phyloP scores from a whole-genome alignment of 2,797 vertebrate species.

The Rhinichthys osculus region DNA sequence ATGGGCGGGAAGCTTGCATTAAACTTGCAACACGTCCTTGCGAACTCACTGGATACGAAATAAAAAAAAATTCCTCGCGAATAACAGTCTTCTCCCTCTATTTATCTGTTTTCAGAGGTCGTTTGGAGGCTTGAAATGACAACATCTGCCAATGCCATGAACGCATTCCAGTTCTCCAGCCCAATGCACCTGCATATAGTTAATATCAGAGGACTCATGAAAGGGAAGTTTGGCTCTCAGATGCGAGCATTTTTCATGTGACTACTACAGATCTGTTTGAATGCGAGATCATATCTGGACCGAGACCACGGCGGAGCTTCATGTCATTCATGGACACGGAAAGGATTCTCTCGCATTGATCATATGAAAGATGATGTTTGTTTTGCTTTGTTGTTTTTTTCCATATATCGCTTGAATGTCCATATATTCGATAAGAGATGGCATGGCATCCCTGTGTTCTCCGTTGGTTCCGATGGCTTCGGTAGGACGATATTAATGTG shows the following conservation, averaged over 20 bases:
- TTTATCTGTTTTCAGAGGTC: constrained; percentile 53
- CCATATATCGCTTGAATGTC: background rate
- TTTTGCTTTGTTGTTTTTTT: background rate
- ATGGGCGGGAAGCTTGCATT: constrained; percentile 74
- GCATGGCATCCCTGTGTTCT: constrained; percentile 66
- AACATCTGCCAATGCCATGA: constrained; percentile 30
- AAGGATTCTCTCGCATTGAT: constrained; percentile 13
- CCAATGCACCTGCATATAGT: constrained; percentile 58
- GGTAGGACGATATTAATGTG: constrained; percentile 65
- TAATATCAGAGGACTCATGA: constrained; percentile 27
- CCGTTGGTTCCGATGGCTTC: constrained; percentile 61
- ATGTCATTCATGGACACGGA: constrained; percentile 18
- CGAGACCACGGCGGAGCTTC: background rate
- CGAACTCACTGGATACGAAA: constrained; percentile 45
- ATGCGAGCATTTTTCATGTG: constrained; percentile 19
- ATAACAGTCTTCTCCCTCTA: constrained; percentile 41
- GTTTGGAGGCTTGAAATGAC: constrained; percentile 47
- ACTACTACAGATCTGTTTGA: constrained; percentile 2
- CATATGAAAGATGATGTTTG: constrained; percentile 20
- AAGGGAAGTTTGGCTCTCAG: constrained; percentile 23
- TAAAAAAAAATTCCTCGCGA: constrained; percentile 30
- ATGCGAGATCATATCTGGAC: constrained; percentile 28
- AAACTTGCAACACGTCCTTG: constrained; percentile 62
- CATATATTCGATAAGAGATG: constrained; percentile 55
- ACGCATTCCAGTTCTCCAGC: constrained; percentile 37